phyloP scores from a whole-genome alignment of 2,797 vertebrate genomes.

The Corythornis leucogaster region DNA sequence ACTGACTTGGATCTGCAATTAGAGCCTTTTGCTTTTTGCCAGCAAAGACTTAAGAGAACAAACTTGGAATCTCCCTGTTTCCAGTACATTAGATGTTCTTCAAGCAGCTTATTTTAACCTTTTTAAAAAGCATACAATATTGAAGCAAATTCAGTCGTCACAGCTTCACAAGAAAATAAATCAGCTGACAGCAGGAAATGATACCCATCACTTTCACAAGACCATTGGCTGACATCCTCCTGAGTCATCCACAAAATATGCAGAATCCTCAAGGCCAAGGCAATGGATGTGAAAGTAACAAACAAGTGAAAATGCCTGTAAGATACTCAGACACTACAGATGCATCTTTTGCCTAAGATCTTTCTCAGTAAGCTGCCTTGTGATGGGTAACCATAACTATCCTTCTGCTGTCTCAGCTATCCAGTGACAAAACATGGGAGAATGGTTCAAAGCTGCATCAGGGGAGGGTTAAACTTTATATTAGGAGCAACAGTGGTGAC shows the following conservation, averaged over 20 bases:
- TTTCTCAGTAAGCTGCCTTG: neutral
- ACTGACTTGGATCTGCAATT: neutral
- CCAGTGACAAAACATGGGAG: rapidly evolving
- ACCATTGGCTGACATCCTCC: neutral
- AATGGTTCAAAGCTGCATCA: neutral
- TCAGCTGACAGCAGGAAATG: neutral
- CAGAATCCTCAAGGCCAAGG: neutral
- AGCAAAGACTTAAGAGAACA: neutral
- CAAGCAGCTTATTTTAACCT: neutral
- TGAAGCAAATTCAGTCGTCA: neutral
- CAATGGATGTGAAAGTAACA: neutral
- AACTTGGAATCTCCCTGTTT: neutral
- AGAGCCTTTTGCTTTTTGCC: neutral
- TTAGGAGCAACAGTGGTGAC: neutral
- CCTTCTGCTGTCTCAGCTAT: neutral
- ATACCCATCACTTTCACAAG: neutral
- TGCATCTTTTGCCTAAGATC: neutral
- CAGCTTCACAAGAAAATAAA: neutral
- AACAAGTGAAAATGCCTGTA: neutral
- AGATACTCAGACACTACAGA: neutral
- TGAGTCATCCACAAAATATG: neutral
- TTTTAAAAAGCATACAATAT: neutral
- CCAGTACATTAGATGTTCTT: neutral
- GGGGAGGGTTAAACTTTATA: neutral
- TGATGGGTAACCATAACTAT: neutral